phyloP scores from a whole-genome alignment of 2,113 vertebrate genomes.

The Aix galericulata region DNA sequence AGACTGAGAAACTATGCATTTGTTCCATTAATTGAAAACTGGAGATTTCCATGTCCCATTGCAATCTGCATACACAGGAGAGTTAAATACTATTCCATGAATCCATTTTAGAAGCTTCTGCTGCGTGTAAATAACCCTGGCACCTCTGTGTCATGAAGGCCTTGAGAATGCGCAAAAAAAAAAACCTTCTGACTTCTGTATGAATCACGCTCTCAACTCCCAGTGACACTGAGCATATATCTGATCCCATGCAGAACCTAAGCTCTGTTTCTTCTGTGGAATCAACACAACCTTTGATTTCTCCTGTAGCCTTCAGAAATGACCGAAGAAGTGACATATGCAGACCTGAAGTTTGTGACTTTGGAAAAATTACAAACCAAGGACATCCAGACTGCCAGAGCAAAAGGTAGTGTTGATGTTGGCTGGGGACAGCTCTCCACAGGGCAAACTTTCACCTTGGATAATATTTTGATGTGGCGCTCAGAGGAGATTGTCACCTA shows the following conservation, averaged over 20 bases:
- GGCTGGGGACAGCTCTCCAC: background rate
- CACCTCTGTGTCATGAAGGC: background rate
- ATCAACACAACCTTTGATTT: background rate
- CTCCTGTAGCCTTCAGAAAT: background rate
- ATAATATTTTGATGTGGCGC: background rate
- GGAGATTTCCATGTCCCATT: background rate
- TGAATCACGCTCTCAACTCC: background rate
- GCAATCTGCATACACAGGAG: background rate
- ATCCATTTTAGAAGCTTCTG: background rate
- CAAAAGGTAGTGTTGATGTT: slow-evolving; percentile 38
- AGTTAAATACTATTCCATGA: background rate
- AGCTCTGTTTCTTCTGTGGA: background rate
- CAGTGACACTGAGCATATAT: background rate
- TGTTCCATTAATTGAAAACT: background rate
- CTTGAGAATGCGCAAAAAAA: background rate
- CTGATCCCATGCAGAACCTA: background rate
- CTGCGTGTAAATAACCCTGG: background rate
- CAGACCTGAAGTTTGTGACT: slow-evolving; percentile 28
- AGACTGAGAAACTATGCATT: background rate
- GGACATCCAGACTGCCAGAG: background rate
- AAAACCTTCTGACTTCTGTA: background rate
- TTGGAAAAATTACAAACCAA: slow-evolving; percentile 8
- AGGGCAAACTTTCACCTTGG: background rate
- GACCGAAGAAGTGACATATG: slow-evolving; percentile 51
- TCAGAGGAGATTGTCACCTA: background rate